phyloP scores from a whole-genome alignment of 1,140 invertebrate species.

The Pseudomyrmex dendroicus region DNA sequence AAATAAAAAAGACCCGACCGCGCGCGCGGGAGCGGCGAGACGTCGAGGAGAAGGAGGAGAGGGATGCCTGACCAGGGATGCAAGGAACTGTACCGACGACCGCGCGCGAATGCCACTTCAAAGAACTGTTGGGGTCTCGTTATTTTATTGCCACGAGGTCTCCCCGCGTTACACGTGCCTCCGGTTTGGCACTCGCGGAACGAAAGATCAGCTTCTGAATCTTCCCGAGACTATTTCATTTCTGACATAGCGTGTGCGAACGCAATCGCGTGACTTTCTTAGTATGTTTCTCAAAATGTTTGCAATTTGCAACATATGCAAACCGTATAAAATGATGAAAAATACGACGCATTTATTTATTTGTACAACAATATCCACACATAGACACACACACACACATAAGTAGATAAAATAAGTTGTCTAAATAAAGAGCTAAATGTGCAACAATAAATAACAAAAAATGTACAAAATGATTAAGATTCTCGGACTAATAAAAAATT shows the following conservation, averaged over 20 bases:
- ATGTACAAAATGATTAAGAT: not conserved
- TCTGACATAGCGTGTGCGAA: slow-evolving; percentile 20
- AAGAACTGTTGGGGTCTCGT: slow-evolving; percentile 59
- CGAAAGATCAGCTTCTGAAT: slow-evolving; percentile 67
- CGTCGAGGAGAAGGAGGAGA: slow-evolving; percentile 40
- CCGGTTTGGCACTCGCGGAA: slow-evolving; percentile 49
- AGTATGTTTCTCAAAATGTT: not conserved
- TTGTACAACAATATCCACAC: too few species aligned
- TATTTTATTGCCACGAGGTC: slow-evolving; percentile 67
- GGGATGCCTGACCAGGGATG: slow-evolving; percentile 26
- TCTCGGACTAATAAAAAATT: not conserved
- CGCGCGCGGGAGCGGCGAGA: slow-evolving; percentile 14
- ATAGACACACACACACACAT: too few species aligned
- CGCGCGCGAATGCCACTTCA: slow-evolving; percentile 53
- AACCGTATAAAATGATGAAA: not conserved
- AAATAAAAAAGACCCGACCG: slow-evolving; percentile 42
- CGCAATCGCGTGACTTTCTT: not conserved
- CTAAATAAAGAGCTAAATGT: too few species aligned
- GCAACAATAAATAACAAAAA: not conserved
- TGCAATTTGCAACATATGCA: too few species aligned
- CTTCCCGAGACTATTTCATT: not conserved
- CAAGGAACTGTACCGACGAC: slow-evolving; percentile 68
- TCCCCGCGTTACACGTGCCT: slow-evolving; percentile 28
- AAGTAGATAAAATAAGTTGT: too few species aligned
- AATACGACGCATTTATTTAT: too few species aligned